Base-by-base conservation (phyloP, 30 jellyfish, hydroid and myxozoan species). In the Hydractinia symbiolongicarpus region DNA sequence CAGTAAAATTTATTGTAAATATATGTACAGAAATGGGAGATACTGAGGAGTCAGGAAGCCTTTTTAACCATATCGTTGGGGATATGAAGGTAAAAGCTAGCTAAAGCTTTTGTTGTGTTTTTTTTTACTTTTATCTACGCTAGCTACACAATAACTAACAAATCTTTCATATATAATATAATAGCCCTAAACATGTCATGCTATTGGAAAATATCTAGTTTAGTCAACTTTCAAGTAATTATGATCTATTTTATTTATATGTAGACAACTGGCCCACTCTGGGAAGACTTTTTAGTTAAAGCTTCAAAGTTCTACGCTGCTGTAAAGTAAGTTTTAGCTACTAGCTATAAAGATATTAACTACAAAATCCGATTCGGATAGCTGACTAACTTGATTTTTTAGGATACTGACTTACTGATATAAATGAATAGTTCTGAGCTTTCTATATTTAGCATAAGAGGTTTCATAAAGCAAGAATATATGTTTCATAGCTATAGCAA, bases 241-340 rank as follows among this genome's bases (percentile, higher is more conserved):
- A 2, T 30, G 44, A 30, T 64, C 9, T 64, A 64, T n/a, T 64
- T 5, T 79, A 7, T 40, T 11, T 52, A 9, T 79, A 50, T 81
- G 40, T 66, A 91, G 98, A 62, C 90, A 10, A 86, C 83, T 95
- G 84, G 88, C 78, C 98, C 98, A 49, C 44, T 91, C 78, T 86
- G 95, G 96, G 98, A 91, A 79, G 98, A 91, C 57, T 84, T 91
- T 67, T 71, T 86, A 66, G 91, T 91, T 58, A 91, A 91, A 77
- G 96, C 96, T 4, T 86, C 98, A 16, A 91, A 91, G 76, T 91
- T 91, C 74, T 91, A 91, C 86, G 82, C 71, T 56, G 94, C 98
- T 50, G 84, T 91, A 61, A 91, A 86, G 98, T 91, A 87, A 91
- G 95, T 88, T 62, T 6, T 19, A 9, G 10, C 60, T 19, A 20